Evolutionary conservation across 2,113 vertebrate genomes (phyloP).

Genomic region (Seriola quinqueradiata): DNA sequence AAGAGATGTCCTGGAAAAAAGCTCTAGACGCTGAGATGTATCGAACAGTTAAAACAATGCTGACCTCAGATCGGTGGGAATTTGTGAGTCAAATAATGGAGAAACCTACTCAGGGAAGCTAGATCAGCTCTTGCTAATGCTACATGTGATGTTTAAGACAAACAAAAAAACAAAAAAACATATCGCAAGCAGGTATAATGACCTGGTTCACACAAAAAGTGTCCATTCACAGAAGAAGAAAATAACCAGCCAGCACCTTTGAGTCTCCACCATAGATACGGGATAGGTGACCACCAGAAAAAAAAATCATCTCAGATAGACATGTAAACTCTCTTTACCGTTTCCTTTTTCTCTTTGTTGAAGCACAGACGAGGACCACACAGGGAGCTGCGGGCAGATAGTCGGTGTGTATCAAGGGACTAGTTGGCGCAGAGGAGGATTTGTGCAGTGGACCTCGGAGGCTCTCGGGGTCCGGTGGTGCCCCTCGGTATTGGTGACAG

Average conservation of each 20-base stretch:
- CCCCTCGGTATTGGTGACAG: constrained; percentile 50
- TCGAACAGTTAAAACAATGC: constrained; percentile 25
- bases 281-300: constrained; percentile 34
- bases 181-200: too few relatives aligned
- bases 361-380: constrained; percentile 75
- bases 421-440: constrained; percentile 64
- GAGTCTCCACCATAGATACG: constrained; percentile 10
- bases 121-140: background rate
- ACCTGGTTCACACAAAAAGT: background rate
- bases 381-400: constrained; percentile 65
- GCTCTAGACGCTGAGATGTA: constrained; percentile 23
- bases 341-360: constrained; percentile 55
- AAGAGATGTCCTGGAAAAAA: constrained; percentile 38
- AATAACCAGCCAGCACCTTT: background rate
- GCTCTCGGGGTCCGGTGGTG: constrained; percentile 53
- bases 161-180: background rate
- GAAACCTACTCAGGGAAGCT: background rate
- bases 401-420: constrained; percentile 59
- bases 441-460: constrained; percentile 82
- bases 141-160: background rate
- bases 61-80: constrained; percentile 27
- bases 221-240: constrained; percentile 5
- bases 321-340: constrained; percentile 49
- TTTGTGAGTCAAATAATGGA: constrained; percentile 43
- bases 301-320: constrained; percentile 48